A percentile compares a stretch with the other conserved stretches of the same genome.
Conservation (phyloP, 2,888 invertebrate species). For the Apodemia mormo region DNA sequence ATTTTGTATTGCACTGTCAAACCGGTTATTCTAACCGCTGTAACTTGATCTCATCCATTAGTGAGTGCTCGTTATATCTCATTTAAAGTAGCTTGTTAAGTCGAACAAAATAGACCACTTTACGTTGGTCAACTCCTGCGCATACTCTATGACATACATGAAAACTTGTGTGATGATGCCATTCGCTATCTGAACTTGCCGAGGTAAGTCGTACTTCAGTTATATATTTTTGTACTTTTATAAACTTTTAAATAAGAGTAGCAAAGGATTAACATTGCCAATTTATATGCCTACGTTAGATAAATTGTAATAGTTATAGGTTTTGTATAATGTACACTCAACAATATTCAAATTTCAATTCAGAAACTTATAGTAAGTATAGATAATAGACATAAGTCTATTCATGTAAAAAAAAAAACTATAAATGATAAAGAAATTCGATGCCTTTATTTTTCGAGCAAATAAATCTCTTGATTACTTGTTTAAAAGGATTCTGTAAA, state of each 20-base stretch:
- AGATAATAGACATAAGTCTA: no score
- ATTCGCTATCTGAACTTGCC: constrained; percentile 42
- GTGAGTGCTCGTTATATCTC: constrained; percentile 22
- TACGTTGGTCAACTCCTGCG: constrained; percentile 31
- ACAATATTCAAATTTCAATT: no score
- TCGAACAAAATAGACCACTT: constrained; percentile 33
- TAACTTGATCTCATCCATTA: constrained; percentile 28
- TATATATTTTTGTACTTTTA: constrained; percentile 22
- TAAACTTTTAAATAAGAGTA: constrained; percentile 15
- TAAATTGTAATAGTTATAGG: no score
- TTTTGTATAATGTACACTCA: no score
- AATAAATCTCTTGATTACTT: no score
- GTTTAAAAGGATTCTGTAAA: no score
- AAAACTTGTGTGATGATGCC: constrained; percentile 22
- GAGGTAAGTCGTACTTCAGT: constrained; percentile 50
- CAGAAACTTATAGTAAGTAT: no score
- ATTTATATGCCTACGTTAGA: no score
- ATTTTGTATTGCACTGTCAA: constrained; percentile 29
- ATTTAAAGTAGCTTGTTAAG: constrained; percentile 25
- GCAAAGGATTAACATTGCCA: no score
- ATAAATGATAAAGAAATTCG: no score
- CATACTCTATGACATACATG: constrained; percentile 22
- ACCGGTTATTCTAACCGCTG: constrained; percentile 36
- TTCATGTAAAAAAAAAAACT: no score
- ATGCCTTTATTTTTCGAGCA: no score